Conservation (phyloP, 2,888 invertebrate genomes). For the Synergus umbraculus region DNA sequence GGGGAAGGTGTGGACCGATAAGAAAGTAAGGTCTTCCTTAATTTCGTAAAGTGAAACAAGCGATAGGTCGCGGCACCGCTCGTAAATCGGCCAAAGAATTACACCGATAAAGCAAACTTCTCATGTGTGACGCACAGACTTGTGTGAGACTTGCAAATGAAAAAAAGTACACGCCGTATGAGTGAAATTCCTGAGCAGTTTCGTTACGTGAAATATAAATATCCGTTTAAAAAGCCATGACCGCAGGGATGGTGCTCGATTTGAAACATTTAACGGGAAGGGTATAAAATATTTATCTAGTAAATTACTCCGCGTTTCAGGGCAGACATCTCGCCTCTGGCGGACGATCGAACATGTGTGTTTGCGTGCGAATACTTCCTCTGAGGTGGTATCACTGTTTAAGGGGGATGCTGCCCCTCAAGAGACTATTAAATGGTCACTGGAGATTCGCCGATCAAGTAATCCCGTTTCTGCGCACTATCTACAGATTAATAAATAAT, state of each 20-base stretch:
- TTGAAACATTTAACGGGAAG: slow-evolving; percentile 52
- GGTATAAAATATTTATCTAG: slow-evolving; percentile 52
- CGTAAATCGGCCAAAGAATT: slow-evolving; percentile 28
- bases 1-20: slow-evolving; percentile 13
- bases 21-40: slow-evolving; percentile 27
- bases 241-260: slow-evolving; percentile 50
- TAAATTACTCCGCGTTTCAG: slow-evolving; percentile 44
- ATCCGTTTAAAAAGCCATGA: slow-evolving; percentile 49
- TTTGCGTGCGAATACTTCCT: slow-evolving; percentile 46
- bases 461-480: slow-evolving; percentile 58
- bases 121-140: neutral
- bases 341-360: slow-evolving; percentile 8
- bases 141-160: slow-evolving; percentile 23
- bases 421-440: slow-evolving; percentile 66
- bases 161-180: slow-evolving; percentile 18
- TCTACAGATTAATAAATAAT: slow-evolving; percentile 38
- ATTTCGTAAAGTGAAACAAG: slow-evolving; percentile 16
- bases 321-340: slow-evolving; percentile 25
- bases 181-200: slow-evolving; percentile 19
- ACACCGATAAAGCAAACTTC: slow-evolving; percentile 13
- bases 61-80: neutral
- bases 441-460: slow-evolving; percentile 64
- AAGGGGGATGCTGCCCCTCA: slow-evolving; percentile 58
- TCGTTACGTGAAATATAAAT: slow-evolving; percentile 47
- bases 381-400: slow-evolving; percentile 54